These are phyloP conservation scores for Gymnorhina tibicen DNA, from an alignment of 2,113 vertebrate genomes.

Conservation along the genomic window DNA sequence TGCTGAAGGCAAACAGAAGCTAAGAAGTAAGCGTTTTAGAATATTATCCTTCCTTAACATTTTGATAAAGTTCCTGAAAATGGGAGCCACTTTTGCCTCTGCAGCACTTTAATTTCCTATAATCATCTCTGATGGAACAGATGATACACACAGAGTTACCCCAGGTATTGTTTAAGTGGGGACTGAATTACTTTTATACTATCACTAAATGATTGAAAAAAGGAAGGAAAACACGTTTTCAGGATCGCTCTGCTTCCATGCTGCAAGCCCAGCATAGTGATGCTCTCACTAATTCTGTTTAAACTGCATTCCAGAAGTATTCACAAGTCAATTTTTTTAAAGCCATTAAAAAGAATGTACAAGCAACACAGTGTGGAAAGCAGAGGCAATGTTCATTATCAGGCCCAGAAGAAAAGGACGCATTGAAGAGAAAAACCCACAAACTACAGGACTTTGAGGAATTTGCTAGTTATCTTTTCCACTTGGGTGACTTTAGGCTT, in stretches of 20 bases:
- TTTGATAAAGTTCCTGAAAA: conserved; percentile 67
- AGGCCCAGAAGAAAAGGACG: conserved; percentile 27
- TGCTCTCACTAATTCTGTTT: conserved; percentile 54
- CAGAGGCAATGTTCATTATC: conserved; percentile 53
- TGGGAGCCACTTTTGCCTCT: conserved; percentile 39
- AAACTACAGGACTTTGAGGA: conserved; percentile 64
- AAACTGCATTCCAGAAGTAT: conserved; percentile 51
- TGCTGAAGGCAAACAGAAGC: conserved; percentile 58
- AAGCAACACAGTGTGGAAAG: neutral
- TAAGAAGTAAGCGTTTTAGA: conserved; percentile 52
- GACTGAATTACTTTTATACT: conserved; percentile 69
- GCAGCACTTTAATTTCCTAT: conserved; percentile 67
- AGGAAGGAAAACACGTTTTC: conserved; percentile 36
- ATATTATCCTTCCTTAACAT: conserved; percentile 57
- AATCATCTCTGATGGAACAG: conserved; percentile 62
- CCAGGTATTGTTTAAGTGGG: conserved; percentile 67
- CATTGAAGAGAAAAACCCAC: conserved; percentile 15
- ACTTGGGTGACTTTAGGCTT: conserved; percentile 63
- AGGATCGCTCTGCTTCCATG: conserved; percentile 32
- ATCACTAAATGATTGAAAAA: conserved; percentile 53
- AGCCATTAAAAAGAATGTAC: conserved; percentile 35
- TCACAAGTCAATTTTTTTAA: conserved; percentile 35
- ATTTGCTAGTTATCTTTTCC: conserved; percentile 69
- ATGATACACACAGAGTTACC: conserved; percentile 60
- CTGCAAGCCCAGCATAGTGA: conserved; percentile 46